Conservation (phyloP, 2,113 vertebrate species). For the Cebidichthys violaceus region DNA sequence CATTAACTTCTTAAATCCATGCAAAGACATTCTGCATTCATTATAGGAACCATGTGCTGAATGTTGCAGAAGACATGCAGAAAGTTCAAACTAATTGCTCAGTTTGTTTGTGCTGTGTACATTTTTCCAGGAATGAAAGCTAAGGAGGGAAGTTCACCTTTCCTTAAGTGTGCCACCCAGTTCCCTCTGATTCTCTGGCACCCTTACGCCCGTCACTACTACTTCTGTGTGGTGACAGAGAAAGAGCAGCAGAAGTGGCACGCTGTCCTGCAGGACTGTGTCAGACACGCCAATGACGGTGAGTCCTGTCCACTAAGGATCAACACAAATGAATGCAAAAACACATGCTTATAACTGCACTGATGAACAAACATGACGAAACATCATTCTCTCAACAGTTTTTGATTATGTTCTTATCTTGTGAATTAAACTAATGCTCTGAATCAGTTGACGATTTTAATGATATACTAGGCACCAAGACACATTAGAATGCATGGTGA, state of each 20-base stretch:
- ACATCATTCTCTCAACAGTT: not conserved
- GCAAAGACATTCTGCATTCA: not conserved
- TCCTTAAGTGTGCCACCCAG: slow-evolving; percentile 90
- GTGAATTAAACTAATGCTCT: not conserved
- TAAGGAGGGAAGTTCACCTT: slow-evolving; percentile 86
- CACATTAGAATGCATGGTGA: not conserved
- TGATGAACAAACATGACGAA: not conserved
- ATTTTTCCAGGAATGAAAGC: slow-evolving; percentile 83
- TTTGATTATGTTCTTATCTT: not conserved
- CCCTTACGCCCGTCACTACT: slow-evolving; percentile 89
- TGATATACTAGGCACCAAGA: not conserved
- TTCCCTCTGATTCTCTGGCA: slow-evolving; percentile 95
- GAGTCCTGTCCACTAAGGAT: slow-evolving; percentile 57
- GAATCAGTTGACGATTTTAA: not conserved
- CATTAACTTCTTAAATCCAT: not conserved
- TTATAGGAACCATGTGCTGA: not conserved
- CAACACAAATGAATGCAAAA: not conserved
- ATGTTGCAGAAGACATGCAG: not conserved
- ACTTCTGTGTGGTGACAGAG: slow-evolving; percentile 89
- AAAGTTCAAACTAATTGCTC: not conserved
- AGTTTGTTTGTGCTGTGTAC: not conserved
- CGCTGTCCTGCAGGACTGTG: slow-evolving; percentile 93
- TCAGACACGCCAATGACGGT: slow-evolving; percentile 93
- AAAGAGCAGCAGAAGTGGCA: slow-evolving; percentile 94
- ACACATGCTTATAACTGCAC: not conserved